Conservation (phyloP, 2,888 invertebrate species). For the Lithophane semibrunnea region DNA sequence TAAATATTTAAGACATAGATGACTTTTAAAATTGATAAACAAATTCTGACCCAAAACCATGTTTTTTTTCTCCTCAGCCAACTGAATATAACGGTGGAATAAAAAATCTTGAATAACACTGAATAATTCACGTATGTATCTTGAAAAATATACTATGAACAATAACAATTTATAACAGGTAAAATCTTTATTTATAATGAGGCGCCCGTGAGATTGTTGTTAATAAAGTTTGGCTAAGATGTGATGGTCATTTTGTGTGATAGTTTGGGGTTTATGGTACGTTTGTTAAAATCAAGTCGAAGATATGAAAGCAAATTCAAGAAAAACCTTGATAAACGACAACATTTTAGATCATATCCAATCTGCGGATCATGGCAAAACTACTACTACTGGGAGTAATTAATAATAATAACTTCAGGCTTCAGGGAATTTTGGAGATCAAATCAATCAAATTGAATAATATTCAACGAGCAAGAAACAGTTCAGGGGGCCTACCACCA, state of each 20-base stretch:
- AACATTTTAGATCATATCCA: not conserved
- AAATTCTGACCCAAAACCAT: constrained; percentile 58
- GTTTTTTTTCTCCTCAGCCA: constrained; percentile 38
- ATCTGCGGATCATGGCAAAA: not conserved
- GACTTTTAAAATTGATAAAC: constrained; percentile 44
- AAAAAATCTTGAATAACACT: constrained; percentile 46
- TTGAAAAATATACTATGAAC: constrained; percentile 11
- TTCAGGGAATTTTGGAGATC: not conserved
- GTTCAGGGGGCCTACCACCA: not conserved
- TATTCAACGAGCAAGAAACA: constrained; percentile 18
- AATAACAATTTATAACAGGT: constrained; percentile 23
- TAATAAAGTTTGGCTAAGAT: constrained; percentile 63
- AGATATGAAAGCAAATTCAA: not conserved
- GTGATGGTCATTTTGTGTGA: constrained; percentile 58
- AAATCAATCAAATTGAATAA: constrained; percentile 23
- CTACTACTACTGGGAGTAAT: no score
- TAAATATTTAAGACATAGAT: constrained; percentile 47
- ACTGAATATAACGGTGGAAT: constrained; percentile 56
- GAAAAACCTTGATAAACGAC: not conserved
- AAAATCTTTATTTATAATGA: constrained; percentile 31
- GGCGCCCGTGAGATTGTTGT: constrained; percentile 66
- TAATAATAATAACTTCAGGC: not conserved
- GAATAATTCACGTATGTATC: constrained; percentile 48
- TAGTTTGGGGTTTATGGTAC: constrained; percentile 30
- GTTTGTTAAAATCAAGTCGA: constrained; percentile 8